Evolutionary conservation across 2,888 invertebrate species (phyloP), one percentile per base, ranked within the genome.

Genomic region (Anticlea derivata): DNA sequence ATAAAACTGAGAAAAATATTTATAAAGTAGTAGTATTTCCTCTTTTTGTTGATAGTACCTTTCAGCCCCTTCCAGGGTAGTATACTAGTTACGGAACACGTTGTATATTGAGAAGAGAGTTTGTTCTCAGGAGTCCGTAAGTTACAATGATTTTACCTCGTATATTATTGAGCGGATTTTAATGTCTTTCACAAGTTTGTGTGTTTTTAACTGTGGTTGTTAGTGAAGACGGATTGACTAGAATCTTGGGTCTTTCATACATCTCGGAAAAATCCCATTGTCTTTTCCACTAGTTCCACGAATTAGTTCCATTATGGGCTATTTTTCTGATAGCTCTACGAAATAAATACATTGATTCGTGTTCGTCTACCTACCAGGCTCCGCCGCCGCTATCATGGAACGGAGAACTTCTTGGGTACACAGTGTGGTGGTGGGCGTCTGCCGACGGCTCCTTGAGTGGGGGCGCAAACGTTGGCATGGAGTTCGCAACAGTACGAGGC

Each of bases 371-470:
- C 11, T 5, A n/a, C 20, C 33, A 94, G 92, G 92, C 95, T 5
- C 96, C 96, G 10, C 92, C 93, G 1, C 76, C 93, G 0, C 92
- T 94, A 13, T 92, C 94, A 0, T 94, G 94, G 93, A 95, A 96
- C 65, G 96, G 96, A 0, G 94, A 94, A 68, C 92, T 96, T 22
- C 88, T 94, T 13, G 96, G 96, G 0, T 96, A 96, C 75, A 94
- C 94, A 17, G 94, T 96, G 0, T 94, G 94, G 75, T 95, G 94
- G 92, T 91, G 90, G 87, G 80, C 84, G 0, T 80, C 88, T 0
- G 88, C 87, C 0, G 90, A 90, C 33, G 87, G 88, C 0, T 74
- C 86, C 0, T 51, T 88, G 7, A 70, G 82, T 0, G 81, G 86
- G 1, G 87, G 84, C 0, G 69, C 81, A 0, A 85, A 76, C 26